Evolutionary conservation across 1,140 invertebrate species (phyloP), one percentile per base, ranked within the genome.

Genomic region (Drosophila erecta): DNA sequence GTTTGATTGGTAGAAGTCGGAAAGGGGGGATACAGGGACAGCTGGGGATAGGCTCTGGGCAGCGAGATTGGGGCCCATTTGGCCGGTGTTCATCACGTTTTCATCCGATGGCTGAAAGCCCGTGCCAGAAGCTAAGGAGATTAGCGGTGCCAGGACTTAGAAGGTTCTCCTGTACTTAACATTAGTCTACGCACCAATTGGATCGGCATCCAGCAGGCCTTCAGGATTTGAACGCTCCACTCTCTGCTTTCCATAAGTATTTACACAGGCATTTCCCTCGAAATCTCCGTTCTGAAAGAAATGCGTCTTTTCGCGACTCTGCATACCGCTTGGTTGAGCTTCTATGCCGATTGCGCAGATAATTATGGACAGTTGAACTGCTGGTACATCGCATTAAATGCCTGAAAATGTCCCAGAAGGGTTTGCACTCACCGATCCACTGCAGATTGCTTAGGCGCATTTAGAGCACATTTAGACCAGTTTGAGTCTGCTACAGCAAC

Each of bases 381-480:
- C 0, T 11, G 15, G 4, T 8, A 30, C 10, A 49, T 7, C 0
- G 6, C 0, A 4, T 14, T 24, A 0, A 15, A 1, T 65, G 12
- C 15, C 7, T 1, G 12, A 10, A 3, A 12, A 0, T 11, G 8
- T 4, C 1, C 2, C 4, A 20, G 11, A 0, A 20, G 7, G 0
- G 22, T 22, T 30, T 30, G 0, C 35, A 53, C 76, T 80, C 49
- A 91, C 90, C 65, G 49, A 83, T 72, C 76, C 60, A 83, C 56
- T 74, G 27, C 49, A 60, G 43, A 60, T 46, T 53, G 58, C 50
- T 84, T 67, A 74, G 58, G 67, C 75, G 75, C 86, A 90, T 89
- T 89, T 81, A 80, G 76, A 77, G 70, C 44, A 79, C 83, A 79
- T 84, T 84, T 64, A 57, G 61, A 73, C 47, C 51, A 59, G 37